Percentiles rank a stretch among this genome's conserved stretches.
phyloP scores from a whole-genome alignment of 2,797 vertebrate genomes.

The Scleropages formosus region DNA sequence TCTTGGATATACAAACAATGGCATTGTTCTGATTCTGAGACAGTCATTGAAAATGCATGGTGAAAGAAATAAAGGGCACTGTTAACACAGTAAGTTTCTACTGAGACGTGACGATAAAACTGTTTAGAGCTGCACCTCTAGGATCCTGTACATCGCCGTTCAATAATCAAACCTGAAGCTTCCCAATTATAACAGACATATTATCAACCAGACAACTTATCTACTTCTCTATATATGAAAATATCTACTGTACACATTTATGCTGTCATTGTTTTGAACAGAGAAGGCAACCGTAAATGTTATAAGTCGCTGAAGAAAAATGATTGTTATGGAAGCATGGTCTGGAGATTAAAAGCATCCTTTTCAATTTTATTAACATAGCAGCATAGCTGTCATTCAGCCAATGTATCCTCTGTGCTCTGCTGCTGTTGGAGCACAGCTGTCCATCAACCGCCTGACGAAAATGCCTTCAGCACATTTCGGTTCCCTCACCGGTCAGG shows the following conservation, averaged over 20 bases:
- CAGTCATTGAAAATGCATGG: background rate
- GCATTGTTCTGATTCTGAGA: background rate
- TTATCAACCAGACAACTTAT: too few relatives aligned
- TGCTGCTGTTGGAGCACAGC: background rate
- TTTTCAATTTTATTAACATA: background rate
- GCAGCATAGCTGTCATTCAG: slow-evolving; percentile 12
- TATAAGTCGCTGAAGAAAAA: too few relatives aligned
- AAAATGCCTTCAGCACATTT: background rate
- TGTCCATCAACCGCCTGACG: background rate
- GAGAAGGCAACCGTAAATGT: too few relatives aligned
- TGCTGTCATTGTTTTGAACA: background rate
- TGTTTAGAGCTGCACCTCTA: background rate
- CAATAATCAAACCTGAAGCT: too few relatives aligned
- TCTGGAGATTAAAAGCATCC: too few relatives aligned
- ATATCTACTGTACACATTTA: background rate
- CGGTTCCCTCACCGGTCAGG: slow-evolving; percentile 52
- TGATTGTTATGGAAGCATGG: too few relatives aligned
- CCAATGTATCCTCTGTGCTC: background rate
- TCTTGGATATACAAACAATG: background rate
- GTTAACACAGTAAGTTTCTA: background rate
- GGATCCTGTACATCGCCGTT: too few relatives aligned
- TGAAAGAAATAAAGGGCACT: background rate
- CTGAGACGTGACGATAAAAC: slow-evolving; percentile 1
- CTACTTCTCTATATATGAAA: background rate
- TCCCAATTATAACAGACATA: too few relatives aligned